Conservation (phyloP, 2,113 vertebrate species). For the Syrrhaptes paradoxus region DNA sequence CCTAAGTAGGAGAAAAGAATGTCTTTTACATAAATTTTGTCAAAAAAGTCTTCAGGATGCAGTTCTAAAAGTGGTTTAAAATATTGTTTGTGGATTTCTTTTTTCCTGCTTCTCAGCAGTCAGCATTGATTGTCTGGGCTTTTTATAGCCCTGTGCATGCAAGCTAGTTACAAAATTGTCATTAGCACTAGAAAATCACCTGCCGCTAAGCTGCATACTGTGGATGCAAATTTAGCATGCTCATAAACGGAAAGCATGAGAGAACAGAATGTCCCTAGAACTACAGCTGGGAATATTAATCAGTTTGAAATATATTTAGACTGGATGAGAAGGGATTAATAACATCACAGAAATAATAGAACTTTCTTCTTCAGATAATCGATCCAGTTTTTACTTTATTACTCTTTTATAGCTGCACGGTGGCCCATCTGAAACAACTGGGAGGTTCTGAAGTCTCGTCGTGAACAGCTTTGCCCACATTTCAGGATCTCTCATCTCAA, state of each 20-base stretch:
- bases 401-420: not conserved
- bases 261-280: constrained; percentile 17
- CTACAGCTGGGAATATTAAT: constrained; percentile 49
- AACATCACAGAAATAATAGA: not conserved
- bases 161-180: not conserved
- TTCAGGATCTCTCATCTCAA: not conserved
- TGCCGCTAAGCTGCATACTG: not conserved
- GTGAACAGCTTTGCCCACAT: not conserved
- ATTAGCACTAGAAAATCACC: constrained; percentile 41
- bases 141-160: not conserved
- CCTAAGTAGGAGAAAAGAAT: not conserved
- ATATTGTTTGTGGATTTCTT: not conserved
- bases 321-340: constrained; percentile 28
- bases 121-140: not conserved
- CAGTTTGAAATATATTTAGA: constrained; percentile 46
- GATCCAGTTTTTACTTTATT: constrained; percentile 15
- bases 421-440: constrained; percentile 12
- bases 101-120: not conserved
- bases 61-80: not conserved
- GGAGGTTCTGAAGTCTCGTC: not conserved
- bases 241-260: constrained; percentile 37
- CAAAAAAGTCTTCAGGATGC: not conserved
- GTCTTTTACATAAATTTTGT: not conserved
- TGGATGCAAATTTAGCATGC: constrained; percentile 43
- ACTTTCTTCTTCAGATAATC: constrained; percentile 40